Base-by-base conservation (phyloP, 1,140 invertebrate species). In the Whitmania pigra region DNA sequence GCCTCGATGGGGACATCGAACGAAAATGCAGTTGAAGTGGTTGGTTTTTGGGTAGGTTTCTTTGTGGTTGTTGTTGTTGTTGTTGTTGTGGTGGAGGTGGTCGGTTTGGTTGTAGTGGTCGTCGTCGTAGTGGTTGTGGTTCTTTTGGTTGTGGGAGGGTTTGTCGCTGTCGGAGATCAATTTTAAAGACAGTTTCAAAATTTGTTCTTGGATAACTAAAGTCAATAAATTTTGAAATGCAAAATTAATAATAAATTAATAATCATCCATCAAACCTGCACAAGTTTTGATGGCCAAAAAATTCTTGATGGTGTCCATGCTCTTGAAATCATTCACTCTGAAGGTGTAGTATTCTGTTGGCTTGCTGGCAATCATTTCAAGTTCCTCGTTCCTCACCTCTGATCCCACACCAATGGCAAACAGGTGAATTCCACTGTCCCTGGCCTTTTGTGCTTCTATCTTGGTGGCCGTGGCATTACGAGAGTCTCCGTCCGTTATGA, bases 351-450 rank as follows among this genome's bases (percentile, higher is more conserved):
- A 67, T 6, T 66, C 53, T n/a, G 69, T n/a, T 53, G 74, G 72
- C n/a, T 29, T 17, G 40, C 71, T 74, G 25, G 74, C 74, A 25
- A 74, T 74, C n/a, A 25, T 22, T 9, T 70, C 57, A 31, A 74
- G 54, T 49, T 73, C 74, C 15, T 69, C 36, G 5, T 57, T 22
- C 54, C 73, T 72, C 25, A 73, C 66, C 0, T 22, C 18, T 3
- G 22, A 22, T 7, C 74, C 74, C 0, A 75, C 67, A 2, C 74
- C 74, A 43, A 75, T 69, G 63, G 69, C 69, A 49, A 75, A 73
- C 66, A 75, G 54, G 25, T 74, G 69, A n/a, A 75, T 71, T 18
- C 74, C 73, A 17, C 27, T 20, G 17, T 40, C 53, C n/a, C 57
- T 71, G 0, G 57, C 73, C 27, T 29, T 29, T 25, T 29, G 43